A percentile compares a stretch with the other conserved stretches of the same genome.
Conservation (phyloP, 2,797 vertebrate species). For the Hemitrygon akajei region DNA sequence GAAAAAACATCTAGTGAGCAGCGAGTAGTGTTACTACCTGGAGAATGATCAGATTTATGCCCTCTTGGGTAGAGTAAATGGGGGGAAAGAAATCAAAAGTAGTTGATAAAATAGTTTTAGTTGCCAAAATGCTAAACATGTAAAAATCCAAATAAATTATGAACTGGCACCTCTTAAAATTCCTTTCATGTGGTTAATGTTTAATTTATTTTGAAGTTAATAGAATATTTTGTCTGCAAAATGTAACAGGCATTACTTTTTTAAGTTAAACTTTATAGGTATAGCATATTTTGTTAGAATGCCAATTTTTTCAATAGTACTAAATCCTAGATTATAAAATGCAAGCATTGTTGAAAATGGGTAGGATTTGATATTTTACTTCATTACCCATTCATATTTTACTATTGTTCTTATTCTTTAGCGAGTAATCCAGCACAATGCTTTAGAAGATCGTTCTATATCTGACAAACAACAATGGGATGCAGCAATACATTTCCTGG, state of each 20-base stretch:
- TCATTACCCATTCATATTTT: neutral
- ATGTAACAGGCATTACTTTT: neutral
- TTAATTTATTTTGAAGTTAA: neutral
- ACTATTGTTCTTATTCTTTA: constrained; percentile 45
- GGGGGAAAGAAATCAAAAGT: neutral
- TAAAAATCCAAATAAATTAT: neutral
- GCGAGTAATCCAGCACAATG: constrained; percentile 97
- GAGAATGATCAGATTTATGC: neutral
- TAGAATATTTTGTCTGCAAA: neutral
- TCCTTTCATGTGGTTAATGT: neutral
- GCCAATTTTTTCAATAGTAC: too few relatives aligned
- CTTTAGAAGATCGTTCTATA: constrained; percentile 92
- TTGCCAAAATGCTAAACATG: neutral
- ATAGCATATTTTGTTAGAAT: too few relatives aligned
- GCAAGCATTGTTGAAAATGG: neutral
- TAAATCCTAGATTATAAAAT: neutral
- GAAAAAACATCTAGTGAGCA: neutral
- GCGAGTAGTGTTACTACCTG: too few relatives aligned
- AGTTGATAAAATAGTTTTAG: neutral
- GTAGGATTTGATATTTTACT: neutral
- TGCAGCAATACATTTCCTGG: constrained; percentile 95
- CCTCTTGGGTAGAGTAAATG: neutral
- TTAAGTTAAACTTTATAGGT: neutral
- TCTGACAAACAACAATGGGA: constrained; percentile 98
- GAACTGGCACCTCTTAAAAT: neutral